Base-by-base conservation (phyloP, 2,797 vertebrate species). In the Xyrichtys novacula region DNA sequence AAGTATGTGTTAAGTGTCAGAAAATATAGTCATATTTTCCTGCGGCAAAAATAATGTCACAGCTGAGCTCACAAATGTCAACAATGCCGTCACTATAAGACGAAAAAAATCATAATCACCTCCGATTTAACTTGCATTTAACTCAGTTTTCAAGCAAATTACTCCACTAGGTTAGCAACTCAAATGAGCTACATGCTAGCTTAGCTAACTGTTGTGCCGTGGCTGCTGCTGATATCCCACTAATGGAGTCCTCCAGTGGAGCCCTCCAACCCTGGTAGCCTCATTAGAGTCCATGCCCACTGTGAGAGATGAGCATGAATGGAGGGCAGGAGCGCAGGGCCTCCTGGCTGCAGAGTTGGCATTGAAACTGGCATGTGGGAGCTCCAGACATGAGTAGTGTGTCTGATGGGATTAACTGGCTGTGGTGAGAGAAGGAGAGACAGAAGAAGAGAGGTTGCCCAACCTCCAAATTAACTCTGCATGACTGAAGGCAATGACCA, bases 321-420 rank as follows among this genome's bases (percentile, higher is more conserved):
- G 78, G 77, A 84, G 79, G 87, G 78, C 74, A 85, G 77, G 68
- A 76, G 80, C 77, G 78, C 74, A 66, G 47, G 84, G 75, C 69
- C 68, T 81, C 65, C 69, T 85, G 83, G 84, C 80, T 77, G 77
- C 74, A 83, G 76, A 72, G 55, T 70, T 89, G 90, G 88, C 89
- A 85, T 68, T 77, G 82, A 80, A 77, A 87, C 64, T 88, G 88
- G 87, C 85, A 86, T 87, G 78, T 87, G 81, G 85, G 80, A 85
- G 76, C 73, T 79, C 62, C 65, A 77, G 77, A 93, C 90, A 83
- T 85, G 84, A 87, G 83, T 75, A 72, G 81, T 85, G 89, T 84
- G 83, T 93, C 91, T 89, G 83, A 92, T 89, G 89, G 86, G 90
- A 93, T 91, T 90, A 91, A 88, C 87, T 78, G 84, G 83, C 85